Evolutionary conservation across 2,113 vertebrate genomes (phyloP).

Genomic region (Ceuthmochares aereus): DNA sequence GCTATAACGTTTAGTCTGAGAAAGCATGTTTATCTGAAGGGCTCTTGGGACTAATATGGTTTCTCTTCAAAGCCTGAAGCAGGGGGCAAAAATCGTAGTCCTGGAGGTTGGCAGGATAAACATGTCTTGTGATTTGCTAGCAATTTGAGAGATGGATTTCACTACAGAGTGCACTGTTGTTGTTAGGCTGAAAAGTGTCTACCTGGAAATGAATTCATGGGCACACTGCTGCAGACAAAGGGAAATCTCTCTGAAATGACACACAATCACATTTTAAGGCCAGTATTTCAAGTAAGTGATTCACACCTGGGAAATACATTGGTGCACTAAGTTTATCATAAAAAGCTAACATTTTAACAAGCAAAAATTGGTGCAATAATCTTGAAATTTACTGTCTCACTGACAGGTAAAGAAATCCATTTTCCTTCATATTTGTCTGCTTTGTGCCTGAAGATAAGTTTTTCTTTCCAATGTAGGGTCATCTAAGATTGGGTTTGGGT

Average conservation of each 20-base stretch:
- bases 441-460: background rate
- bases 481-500: background rate
- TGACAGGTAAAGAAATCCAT: background rate
- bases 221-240: constrained; percentile 41
- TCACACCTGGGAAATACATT: constrained; percentile 46
- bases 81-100: constrained; percentile 40
- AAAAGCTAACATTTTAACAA: constrained; percentile 11
- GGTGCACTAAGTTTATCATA: constrained; percentile 16
- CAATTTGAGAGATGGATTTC: constrained; percentile 47
- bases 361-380: constrained; percentile 20
- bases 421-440: background rate
- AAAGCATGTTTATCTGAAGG: constrained; percentile 62
- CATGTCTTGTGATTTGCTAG: constrained; percentile 58
- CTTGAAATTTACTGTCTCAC: background rate
- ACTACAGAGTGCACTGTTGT: background rate
- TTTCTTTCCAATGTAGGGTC: background rate
- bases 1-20: constrained; percentile 14
- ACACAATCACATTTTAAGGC: constrained; percentile 30
- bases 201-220: constrained; percentile 42
- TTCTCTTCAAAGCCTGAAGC: constrained; percentile 63
- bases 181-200: constrained; percentile 60
- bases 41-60: constrained; percentile 38
- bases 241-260: constrained; percentile 41
- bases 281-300: constrained; percentile 32
- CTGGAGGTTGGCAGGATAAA: constrained; percentile 54